Conservation (phyloP, 2,888 invertebrate genomes). For the Charanyca ferruginea region DNA sequence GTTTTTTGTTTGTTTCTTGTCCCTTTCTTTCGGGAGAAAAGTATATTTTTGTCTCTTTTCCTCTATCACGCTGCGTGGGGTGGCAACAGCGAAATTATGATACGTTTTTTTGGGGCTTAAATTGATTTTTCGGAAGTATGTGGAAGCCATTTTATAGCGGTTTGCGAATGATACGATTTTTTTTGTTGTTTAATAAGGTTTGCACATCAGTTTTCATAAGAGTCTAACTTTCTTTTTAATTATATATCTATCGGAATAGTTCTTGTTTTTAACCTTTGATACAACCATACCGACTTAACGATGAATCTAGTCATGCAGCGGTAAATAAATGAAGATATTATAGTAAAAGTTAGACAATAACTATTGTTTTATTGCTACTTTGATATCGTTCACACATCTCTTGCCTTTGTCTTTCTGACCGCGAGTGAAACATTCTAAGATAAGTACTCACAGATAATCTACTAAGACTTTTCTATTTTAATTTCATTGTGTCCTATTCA, state of each 20-base stretch:
- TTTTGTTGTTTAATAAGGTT: slow-evolving; percentile 34
- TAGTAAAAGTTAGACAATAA: slow-evolving; percentile 18
- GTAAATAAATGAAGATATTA: slow-evolving; percentile 3
- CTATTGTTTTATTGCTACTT: slow-evolving; percentile 20
- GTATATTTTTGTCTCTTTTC: slow-evolving; percentile 70
- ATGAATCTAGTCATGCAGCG: background rate
- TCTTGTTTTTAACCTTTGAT: background rate
- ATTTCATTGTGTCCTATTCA: slow-evolving; percentile 52
- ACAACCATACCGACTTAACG: background rate
- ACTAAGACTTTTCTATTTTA: slow-evolving; percentile 28
- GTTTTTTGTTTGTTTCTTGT: slow-evolving; percentile 84
- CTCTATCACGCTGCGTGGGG: slow-evolving; percentile 84
- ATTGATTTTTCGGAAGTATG: slow-evolving; percentile 89
- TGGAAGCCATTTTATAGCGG: slow-evolving; percentile 86
- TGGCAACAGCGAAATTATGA: slow-evolving; percentile 88
- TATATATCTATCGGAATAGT: too few relatives aligned
- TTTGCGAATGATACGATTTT: slow-evolving; percentile 56
- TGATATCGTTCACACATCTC: slow-evolving; percentile 23
- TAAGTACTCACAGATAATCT: slow-evolving; percentile 40
- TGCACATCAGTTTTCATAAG: slow-evolving; percentile 6
- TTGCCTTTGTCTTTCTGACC: slow-evolving; percentile 26
- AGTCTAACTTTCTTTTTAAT: background rate
- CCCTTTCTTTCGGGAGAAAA: slow-evolving; percentile 62
- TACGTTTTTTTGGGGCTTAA: slow-evolving; percentile 89
- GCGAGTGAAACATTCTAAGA: slow-evolving; percentile 18